A percentile compares a stretch with the other conserved stretches of the same genome.
phyloP scores from a whole-genome alignment of 2,113 vertebrate species.

The Paedocypris sp. region DNA sequence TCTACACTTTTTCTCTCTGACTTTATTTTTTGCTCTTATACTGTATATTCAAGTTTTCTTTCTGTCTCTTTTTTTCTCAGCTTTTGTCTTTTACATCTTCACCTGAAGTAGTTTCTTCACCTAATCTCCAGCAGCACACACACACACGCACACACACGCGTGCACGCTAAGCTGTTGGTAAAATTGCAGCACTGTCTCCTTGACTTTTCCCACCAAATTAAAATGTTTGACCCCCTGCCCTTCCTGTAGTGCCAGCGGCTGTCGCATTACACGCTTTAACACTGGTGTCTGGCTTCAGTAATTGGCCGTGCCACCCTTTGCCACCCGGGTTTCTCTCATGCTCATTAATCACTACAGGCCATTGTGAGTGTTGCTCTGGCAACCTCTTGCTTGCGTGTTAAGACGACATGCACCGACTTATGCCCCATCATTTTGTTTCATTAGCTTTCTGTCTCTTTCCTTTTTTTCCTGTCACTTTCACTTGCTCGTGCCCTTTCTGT shows the following conservation, averaged over 20 bases:
- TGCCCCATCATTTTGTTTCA: neutral
- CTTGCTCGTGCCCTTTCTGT: constrained; percentile 18
- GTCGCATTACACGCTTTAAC: neutral
- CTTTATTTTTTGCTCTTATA: too few relatives aligned
- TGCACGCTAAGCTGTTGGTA: neutral
- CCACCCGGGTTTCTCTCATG: neutral
- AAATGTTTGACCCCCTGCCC: constrained; percentile 49
- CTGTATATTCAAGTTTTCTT: too few relatives aligned
- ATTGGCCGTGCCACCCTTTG: constrained; percentile 40
- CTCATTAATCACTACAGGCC: constrained; percentile 34
- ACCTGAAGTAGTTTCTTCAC: too few relatives aligned
- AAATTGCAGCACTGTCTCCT: constrained; percentile 29
- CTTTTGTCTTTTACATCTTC: too few relatives aligned
- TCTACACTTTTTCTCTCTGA: too few relatives aligned
- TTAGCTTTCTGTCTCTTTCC: neutral
- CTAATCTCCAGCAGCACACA: neutral
- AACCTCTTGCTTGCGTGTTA: constrained; percentile 32
- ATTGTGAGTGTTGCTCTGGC: constrained; percentile 24
- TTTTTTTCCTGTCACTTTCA: neutral
- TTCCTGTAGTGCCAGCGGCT: constrained; percentile 23
- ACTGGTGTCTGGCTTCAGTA: too few relatives aligned
- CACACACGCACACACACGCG: neutral
- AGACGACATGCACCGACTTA: neutral
- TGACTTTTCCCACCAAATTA: constrained; percentile 55
- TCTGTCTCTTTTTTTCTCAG: too few relatives aligned